Evolutionary conservation across 2,797 vertebrate species (phyloP).

Genomic region (Phaenicophaeus curvirostris): DNA sequence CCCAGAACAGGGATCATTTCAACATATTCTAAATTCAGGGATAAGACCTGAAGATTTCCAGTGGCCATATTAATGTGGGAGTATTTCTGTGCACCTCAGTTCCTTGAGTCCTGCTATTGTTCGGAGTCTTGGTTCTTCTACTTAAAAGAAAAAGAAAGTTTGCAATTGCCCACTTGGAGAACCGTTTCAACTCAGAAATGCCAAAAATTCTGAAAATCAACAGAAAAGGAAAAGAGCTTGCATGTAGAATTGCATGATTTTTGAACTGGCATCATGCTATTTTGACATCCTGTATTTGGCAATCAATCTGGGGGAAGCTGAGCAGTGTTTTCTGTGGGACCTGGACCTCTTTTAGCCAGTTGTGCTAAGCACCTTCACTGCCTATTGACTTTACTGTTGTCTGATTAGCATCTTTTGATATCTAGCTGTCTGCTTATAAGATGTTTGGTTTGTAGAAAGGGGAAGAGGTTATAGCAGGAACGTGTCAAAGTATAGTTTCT

Average conservation of each 20-base stretch:
- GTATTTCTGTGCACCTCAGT: neutral
- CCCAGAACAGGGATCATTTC: neutral
- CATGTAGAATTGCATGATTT: neutral
- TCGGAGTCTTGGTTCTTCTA: neutral
- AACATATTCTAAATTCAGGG: neutral
- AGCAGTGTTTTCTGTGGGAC: neutral
- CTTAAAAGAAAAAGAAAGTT: neutral
- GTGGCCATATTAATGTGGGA: neutral
- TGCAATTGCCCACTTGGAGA: neutral
- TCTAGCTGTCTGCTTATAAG: neutral
- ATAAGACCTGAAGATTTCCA: neutral
- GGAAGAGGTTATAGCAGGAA: neutral
- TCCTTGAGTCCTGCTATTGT: neutral
- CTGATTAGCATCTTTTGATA: neutral
- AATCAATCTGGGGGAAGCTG: neutral
- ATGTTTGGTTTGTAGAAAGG: neutral
- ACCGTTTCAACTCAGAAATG: neutral
- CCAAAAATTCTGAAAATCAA: neutral
- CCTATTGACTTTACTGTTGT: neutral
- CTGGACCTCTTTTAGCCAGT: neutral
- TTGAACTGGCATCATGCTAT: neutral
- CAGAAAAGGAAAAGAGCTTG: neutral
- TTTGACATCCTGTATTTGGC: neutral
- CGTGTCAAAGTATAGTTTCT: neutral
- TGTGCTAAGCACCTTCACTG: neutral